Base-by-base conservation (phyloP, 2,797 vertebrate species). In the Acestrorhynchus altus region DNA sequence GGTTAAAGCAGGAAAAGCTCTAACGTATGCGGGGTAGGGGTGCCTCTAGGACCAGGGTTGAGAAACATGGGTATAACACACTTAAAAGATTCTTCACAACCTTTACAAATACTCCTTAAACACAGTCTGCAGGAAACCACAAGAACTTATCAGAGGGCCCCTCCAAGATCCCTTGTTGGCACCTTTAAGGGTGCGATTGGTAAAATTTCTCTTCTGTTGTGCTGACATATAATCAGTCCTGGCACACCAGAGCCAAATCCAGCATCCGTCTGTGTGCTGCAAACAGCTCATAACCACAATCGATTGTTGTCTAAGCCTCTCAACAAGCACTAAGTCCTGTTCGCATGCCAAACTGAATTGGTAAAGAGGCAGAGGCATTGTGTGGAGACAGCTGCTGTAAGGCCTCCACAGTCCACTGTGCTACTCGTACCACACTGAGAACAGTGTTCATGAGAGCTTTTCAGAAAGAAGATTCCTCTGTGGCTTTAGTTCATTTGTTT, bases 301-400 rank as follows among this genome's bases (percentile, higher is more conserved):
- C 60, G 51, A 60, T 66, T 59, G 70, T 73, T 80, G 64, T 13
- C 26, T 70, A 54, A 80, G 78, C 24, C 11, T 18, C 61, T 12
- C 68, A 72, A 22, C 61, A 76, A 72, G 40, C 51, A 5, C n/a
- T 35, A 35, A 35, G 22, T 9, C 28, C 26, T 13, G 12, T 20
- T 69, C 6, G n/a, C 64, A 74, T 52, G 39, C 49, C 66, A 44
- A 59, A 22, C 71, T 15, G 31, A 26, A 42, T 35, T 20, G 22
- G 8, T 8, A 15, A 22, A 18, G 35, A 24, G 46, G 56, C 39
- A 75, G 16, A 49, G 42, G 31, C 24, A 49, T 5, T 46, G 4
- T 39, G 39, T 5, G 1, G 64, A 31, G 44, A 28, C 63, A 44
- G 22, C 13, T 31, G 64, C 31, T 61, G 31, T 57, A 40, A 54